Evolutionary conservation across 2,888 invertebrate species (phyloP), one percentile per base, ranked within the genome.

Genomic region (Caenorhabditis drosophilae): DNA sequence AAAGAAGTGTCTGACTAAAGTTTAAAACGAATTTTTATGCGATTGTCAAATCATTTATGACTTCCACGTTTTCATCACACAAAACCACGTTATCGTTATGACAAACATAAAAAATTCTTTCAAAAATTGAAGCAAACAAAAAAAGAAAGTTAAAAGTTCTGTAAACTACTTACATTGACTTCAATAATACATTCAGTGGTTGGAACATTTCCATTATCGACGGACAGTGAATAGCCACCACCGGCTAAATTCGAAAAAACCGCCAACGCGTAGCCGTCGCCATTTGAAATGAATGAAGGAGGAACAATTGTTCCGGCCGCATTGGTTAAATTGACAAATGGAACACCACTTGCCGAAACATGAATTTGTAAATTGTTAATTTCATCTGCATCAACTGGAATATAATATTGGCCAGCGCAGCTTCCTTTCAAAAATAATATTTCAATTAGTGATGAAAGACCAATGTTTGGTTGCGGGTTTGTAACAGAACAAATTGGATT

Each of bases 181-280:
- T 70, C 69, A n/a, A 75, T 49, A 35, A 68, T 63, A 36, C 76
- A 76, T 35, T 64, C 53, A 7, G 62, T 54, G 0, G 76, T 73
- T 44, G 66, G 61, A 12, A 55, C 31, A 4, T 62, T 58, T 34
- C 54, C 56, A 25, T 62, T 69, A 52, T 73, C 70, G 47, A 75
- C 48, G 3, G 70, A 53, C 23, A 75, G 22, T 0, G 60, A 53
- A 55, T 76, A 76, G 11, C 58, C 61, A 20, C 75, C 75, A 35
- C 70, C 54, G 42, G 44, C 48, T 18, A 66, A 41, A 34, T 57
- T 55, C 4, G 25, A 35, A 34, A 40, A 69, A 11, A 54, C 27
- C 0, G 45, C n/a, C 6, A 69, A 25, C n/a, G 64, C 34, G 20
- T 58, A 57, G 3, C 60, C 58, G 12, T 66, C 64, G 4, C 34